Percentiles rank a stretch among this genome's conserved stretches.
These are phyloP conservation scores for Nycticryphes semicollaris DNA, from an alignment of 2,113 vertebrate genomes.

Conservation along the genomic window DNA sequence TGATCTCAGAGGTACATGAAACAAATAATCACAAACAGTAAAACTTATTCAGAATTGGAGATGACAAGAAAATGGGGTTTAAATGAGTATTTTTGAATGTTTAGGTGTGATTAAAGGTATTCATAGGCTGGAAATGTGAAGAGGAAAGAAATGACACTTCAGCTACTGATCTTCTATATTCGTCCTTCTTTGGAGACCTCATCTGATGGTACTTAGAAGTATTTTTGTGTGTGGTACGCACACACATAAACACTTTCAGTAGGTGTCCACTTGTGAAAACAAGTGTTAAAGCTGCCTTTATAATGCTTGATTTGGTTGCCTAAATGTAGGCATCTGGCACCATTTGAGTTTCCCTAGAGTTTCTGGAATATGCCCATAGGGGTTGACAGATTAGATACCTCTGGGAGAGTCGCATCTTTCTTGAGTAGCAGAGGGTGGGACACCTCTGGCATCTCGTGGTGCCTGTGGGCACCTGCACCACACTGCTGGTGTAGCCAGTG, in stretches of 20 bases:
- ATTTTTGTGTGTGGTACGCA: not conserved
- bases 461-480: not conserved
- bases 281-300: not conserved
- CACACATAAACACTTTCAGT: not conserved
- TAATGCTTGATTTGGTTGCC: not conserved
- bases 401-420: accelerated
- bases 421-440: not conserved
- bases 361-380: not conserved
- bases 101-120: not conserved
- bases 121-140: not conserved
- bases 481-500: no score
- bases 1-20: not conserved
- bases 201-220: not conserved
- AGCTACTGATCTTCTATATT: not conserved
- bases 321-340: not conserved
- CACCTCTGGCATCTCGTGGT: not conserved
- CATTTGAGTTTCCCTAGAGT: not conserved
- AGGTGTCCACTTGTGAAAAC: not conserved
- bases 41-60: not conserved
- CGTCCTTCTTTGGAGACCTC: not conserved
- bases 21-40: not conserved
- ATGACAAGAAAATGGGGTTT: not conserved
- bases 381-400: not conserved
- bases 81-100: not conserved
- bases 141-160: not conserved